These are phyloP conservation scores for Sussaba pulchella DNA, from an alignment of 2,888 invertebrate species.

Conservation along the genomic window DNA sequence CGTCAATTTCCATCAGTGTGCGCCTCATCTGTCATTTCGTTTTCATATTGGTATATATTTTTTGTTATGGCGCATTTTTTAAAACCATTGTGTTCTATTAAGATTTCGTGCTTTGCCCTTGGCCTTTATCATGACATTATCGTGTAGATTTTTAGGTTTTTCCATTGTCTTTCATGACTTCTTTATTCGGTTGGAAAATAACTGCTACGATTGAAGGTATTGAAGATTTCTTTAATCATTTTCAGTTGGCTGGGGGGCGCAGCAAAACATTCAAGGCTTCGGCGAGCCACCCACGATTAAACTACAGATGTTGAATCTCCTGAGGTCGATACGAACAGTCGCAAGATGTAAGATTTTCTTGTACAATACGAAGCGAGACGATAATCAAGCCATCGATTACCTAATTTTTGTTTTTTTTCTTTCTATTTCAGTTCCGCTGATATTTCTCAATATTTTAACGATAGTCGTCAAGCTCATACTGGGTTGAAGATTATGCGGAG, in stretches of 20 bases:
- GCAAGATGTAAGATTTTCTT: constrained; percentile 92
- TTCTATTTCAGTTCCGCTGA: constrained; percentile 98
- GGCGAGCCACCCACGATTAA: constrained; percentile 94
- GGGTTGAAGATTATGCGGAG: constrained; percentile 86
- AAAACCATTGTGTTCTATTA: no score
- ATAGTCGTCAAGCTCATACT: constrained; percentile 95
- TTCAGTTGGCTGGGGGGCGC: constrained; percentile 95
- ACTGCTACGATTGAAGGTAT: background rate
- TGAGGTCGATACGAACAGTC: constrained; percentile 98
- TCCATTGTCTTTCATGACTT: background rate
- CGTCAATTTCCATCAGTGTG: no score
- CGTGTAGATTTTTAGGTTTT: no score
- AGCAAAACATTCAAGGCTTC: constrained; percentile 92
- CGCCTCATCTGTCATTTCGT: no score
- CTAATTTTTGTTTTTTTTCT: constrained; percentile 80
- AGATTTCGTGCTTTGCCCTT: no score
- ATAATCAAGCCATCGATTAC: background rate
- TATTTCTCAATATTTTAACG: constrained; percentile 94
- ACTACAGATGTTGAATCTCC: constrained; percentile 94
- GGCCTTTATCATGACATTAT: no score
- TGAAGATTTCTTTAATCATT: constrained; percentile 25
- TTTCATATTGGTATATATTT: no score
- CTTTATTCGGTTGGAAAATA: background rate
- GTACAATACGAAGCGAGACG: background rate
- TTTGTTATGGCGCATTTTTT: no score